Base-by-base conservation (phyloP, 1,140 invertebrate genomes). In the Caenorhabditis elegans region DNA sequence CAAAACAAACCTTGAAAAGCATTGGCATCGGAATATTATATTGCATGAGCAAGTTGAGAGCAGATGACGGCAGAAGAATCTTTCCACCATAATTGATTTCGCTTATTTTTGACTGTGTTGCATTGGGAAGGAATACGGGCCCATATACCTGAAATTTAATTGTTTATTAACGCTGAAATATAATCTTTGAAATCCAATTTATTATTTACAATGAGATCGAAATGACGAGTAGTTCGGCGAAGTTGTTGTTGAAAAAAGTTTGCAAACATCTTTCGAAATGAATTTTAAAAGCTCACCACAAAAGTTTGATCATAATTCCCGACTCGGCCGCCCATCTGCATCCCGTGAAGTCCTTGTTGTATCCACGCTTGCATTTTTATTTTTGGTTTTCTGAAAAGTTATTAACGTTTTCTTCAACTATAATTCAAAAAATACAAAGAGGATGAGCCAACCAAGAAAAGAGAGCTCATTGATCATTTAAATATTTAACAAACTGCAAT, bases 11-110 rank as follows among this genome's bases (percentile, higher is more conserved):
- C 90, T 98, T 98, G 88, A 99, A 99, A 51, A 99, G 92, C 97
- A 99, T 99, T 0, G 97, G 97, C 90, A 98, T 99, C 88, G 95
- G 95, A 82, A 98, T 97, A 90, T 98, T 98, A 0, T 98, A 91
- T 78, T 96, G 85, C 43, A 87, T 78, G 75, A 89, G 79, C 49
- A 70, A 36, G 76, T 89, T 89, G 2, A 89, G 82, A 15, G 82
- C 88, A 11, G 89, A 89, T 55, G 84, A 88, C 8, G 88, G 88
- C 17, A 89, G 83, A 19, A 89, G 81, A 55, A 90, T 89, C 88
- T 89, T 89, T 84, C 88, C 88, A 53, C 88, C 88, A 81, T 86
- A 86, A 65, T 88, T 90, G 34, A 90, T 65, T 22, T 87, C 85
- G n/a, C 87, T 85, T 28, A 89, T 86, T 53, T 87, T 88, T 31